Evolutionary conservation across 2,888 invertebrate genomes (phyloP).

Genomic region (Stenchaetothrips biformis): DNA sequence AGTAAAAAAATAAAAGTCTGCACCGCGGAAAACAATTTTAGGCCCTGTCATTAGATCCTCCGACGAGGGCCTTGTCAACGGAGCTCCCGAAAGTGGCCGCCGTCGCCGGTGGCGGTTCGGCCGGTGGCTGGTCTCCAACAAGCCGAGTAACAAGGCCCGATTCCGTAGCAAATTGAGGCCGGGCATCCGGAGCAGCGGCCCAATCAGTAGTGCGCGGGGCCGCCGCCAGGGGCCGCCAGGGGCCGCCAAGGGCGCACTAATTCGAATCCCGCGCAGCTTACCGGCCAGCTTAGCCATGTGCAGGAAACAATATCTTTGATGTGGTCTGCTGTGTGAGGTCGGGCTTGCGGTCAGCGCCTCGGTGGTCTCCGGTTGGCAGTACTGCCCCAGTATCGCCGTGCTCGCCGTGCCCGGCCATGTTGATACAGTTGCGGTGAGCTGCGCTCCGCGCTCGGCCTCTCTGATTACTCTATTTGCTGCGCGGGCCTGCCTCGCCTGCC

Average conservation of each 20-base stretch:
- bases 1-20: too few relatives aligned
- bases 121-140: not conserved
- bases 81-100: too few relatives aligned
- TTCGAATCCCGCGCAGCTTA: too few relatives aligned
- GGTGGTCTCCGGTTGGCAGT: constrained; percentile 1
- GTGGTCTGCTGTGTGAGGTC: not conserved
- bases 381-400: constrained; percentile 1
- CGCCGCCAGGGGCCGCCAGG: not conserved
- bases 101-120: too few relatives aligned
- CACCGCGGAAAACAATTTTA: too few relatives aligned
- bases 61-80: too few relatives aligned
- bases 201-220: not conserved
- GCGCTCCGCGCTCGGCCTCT: not conserved
- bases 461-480: constrained; percentile 2
- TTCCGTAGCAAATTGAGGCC: not conserved
- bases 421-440: constrained; percentile 14
- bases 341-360: not conserved
- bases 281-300: too few relatives aligned
- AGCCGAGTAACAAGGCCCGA: constrained; percentile 1
- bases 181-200: not conserved
- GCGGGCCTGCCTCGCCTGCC: not conserved
- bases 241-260: too few relatives aligned
- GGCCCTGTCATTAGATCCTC: too few relatives aligned
- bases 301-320: not conserved
- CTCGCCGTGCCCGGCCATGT: not conserved